Base-by-base conservation (phyloP, 1,140 invertebrate species). In the Zaprionus gabonicus region DNA sequence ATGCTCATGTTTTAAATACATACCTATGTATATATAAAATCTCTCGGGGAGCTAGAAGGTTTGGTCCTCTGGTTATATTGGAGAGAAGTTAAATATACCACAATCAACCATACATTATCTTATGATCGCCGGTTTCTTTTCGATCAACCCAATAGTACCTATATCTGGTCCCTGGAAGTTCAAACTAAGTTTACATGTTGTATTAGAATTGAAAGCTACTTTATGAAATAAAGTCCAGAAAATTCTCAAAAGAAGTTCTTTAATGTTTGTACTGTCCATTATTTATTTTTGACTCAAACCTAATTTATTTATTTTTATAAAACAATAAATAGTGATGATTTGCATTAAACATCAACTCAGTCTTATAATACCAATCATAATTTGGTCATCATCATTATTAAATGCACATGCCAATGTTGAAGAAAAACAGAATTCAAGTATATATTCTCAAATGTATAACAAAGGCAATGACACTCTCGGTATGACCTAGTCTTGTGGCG, bases 211-310 rank as follows among this genome's bases (percentile, higher is more conserved):
- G 31, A 34, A 10, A 3, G 0, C 38, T 41, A 15, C 38, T 41
- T 41, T 2, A 41, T 41, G n/a, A 15, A 13, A 41, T 41, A n/a
- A 10, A 34, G 9, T 34, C 7, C 9, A 34, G 9, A 51, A 13
- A 23, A 51, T 44, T 23, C 58, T 36, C 49, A 23, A 20, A 34
- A 31, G 10, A 56, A 46, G n/a, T 64, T 64, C 31, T 71, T 5
- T 9, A 0, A 31, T 6, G 31, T 10, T 71, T 71, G 59, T 71
- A 64, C 31, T 64, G 59, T 20, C 44, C n/a, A 71, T 71, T 71
- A 56, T 55, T 46, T 46, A n/a, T n/a, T 17, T 20, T 46, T 6
- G n/a, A 3, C 9, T 44, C 7, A 17, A n/a, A 0, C 31, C 9
- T 34, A 34, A 10, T 34, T 34, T 34, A 34, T 9, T 17, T 34